phyloP scores from a whole-genome alignment of 2,797 vertebrate species.

The Trachurus trachurus region DNA sequence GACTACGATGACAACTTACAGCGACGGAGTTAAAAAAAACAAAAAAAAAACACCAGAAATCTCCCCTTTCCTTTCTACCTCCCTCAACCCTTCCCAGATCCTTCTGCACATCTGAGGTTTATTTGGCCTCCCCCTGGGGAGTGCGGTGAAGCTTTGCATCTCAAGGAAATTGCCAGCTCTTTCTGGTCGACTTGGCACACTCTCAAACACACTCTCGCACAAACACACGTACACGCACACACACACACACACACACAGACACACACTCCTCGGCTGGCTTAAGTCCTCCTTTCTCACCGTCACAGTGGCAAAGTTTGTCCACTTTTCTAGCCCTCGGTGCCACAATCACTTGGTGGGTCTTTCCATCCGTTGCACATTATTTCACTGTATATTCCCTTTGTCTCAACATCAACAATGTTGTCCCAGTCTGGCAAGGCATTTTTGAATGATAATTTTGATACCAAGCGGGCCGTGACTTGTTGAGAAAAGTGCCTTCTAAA shows the following conservation, averaged over 20 bases:
- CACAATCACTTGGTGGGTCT: slow-evolving; percentile 13
- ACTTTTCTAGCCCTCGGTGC: slow-evolving; percentile 33
- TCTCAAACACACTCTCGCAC: slow-evolving; percentile 68
- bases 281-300: slow-evolving; percentile 37
- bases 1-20: slow-evolving; percentile 72
- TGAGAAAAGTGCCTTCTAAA: not conserved
- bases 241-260: slow-evolving; percentile 31
- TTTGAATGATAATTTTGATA: slow-evolving; percentile 25
- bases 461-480: slow-evolving; percentile 15
- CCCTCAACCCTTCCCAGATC: slow-evolving; percentile 48
- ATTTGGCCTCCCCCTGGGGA: slow-evolving; percentile 78
- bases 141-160: slow-evolving; percentile 74
- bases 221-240: slow-evolving; percentile 34
- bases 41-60: slow-evolving; percentile 61
- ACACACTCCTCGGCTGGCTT: slow-evolving; percentile 54
- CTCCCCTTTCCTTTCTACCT: slow-evolving; percentile 53
- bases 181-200: slow-evolving; percentile 77
- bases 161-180: slow-evolving; percentile 81
- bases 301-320: slow-evolving; percentile 71
- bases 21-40: slow-evolving; percentile 38
- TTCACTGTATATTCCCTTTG: slow-evolving; percentile 31
- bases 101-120: slow-evolving; percentile 84
- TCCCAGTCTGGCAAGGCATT: slow-evolving; percentile 20
- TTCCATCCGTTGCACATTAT: slow-evolving; percentile 15
- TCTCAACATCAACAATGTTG: slow-evolving; percentile 14